Percentiles rank a stretch among this genome's conserved stretches.
Conservation (phyloP, 2,888 invertebrate species). For the Brachyopa scutellaris region DNA sequence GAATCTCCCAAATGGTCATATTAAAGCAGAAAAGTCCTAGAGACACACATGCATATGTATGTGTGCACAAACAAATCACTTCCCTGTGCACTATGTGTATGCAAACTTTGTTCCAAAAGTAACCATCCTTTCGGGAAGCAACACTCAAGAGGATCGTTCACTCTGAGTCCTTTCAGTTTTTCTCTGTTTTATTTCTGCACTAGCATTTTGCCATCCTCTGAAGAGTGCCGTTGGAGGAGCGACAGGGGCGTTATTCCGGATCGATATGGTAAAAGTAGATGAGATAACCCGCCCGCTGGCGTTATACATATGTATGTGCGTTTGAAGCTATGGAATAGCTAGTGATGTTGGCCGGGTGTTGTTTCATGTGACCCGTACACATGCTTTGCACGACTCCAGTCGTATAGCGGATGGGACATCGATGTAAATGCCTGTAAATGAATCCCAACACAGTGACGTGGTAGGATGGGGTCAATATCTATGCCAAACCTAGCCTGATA, state of each 20-base stretch:
- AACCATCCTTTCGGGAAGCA: conserved; percentile 15
- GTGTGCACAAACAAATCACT: too few relatives aligned
- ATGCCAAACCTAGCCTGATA: neutral
- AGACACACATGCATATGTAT: neutral
- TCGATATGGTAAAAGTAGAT: conserved; percentile 18
- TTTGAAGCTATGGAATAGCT: neutral
- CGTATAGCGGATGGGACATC: conserved; percentile 6
- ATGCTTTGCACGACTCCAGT: conserved; percentile 10
- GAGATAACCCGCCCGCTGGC: conserved; percentile 20
- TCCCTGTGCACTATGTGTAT: conserved; percentile 6
- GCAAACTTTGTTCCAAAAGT: conserved; percentile 32
- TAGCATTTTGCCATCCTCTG: too few relatives aligned
- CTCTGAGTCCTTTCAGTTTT: conserved; percentile 6
- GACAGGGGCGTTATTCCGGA: conserved; percentile 15
- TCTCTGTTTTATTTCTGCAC: too few relatives aligned
- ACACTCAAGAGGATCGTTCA: conserved; percentile 33
- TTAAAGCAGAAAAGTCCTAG: conserved; percentile 18
- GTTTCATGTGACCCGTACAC: conserved; percentile 33
- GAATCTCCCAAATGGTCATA: conserved; percentile 22
- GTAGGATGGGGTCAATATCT: conserved; percentile 2
- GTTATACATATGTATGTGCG: neutral
- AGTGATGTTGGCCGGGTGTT: neutral
- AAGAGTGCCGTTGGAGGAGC: neutral
- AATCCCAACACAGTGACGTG: conserved; percentile 22
- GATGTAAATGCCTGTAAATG: conserved; percentile 43